phyloP scores from a whole-genome alignment of 1,140 invertebrate species.

The Zaprionus vittiger region DNA sequence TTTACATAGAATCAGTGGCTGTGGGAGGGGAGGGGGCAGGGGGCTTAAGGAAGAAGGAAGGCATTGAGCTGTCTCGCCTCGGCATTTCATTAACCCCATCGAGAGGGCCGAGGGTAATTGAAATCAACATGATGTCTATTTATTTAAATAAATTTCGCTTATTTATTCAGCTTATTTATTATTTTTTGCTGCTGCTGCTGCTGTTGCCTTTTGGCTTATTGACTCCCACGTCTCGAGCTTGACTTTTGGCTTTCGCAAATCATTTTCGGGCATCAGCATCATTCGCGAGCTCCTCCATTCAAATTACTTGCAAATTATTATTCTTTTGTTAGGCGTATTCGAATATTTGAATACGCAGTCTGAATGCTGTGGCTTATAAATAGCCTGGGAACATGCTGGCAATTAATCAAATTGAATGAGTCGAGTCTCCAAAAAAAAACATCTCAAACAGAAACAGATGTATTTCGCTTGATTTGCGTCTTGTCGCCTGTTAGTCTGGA shows the following conservation, averaged over 20 bases:
- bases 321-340: conserved; percentile 70
- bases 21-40: neutral
- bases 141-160: conserved; percentile 57
- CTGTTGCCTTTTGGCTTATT: conserved; percentile 48
- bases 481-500: conserved; percentile 42
- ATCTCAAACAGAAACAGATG: conserved; percentile 20
- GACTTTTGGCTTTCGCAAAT: conserved; percentile 67
- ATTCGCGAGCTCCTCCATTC: neutral
- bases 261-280: conserved; percentile 62
- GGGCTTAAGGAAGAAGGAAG: conserved; percentile 4
- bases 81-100: conserved; percentile 76
- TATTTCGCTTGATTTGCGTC: conserved; percentile 41
- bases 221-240: conserved; percentile 69
- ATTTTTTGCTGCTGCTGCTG: too few relatives aligned
- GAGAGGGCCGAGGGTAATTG: conserved; percentile 63
- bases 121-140: conserved; percentile 80
- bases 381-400: conserved; percentile 73
- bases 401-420: conserved; percentile 77
- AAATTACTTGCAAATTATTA: conserved; percentile 41
- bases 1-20: conserved; percentile 35
- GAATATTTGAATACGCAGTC: conserved; percentile 52
- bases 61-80: conserved; percentile 47
- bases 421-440: conserved; percentile 4
- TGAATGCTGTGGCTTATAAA: conserved; percentile 57
- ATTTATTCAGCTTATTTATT: conserved; percentile 37